Evolutionary conservation across 2,888 invertebrate genomes (phyloP), one percentile per base, ranked within the genome.

Genomic region (Arge pagana): DNA sequence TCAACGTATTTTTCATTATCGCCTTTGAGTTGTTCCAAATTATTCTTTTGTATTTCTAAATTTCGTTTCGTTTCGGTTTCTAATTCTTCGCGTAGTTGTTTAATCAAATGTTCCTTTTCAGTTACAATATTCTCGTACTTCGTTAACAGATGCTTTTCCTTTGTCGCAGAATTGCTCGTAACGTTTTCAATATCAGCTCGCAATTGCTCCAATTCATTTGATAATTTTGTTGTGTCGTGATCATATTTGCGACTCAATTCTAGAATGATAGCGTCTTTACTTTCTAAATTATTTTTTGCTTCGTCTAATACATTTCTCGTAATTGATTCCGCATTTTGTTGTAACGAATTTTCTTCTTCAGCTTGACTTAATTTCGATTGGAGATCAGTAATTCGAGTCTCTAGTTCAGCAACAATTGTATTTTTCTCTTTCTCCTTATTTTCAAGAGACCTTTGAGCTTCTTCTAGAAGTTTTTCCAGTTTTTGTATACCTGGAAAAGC

Each of bases 121-220:
- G 80, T 79, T 35, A 83, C 72, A 3, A 78, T 78, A 65, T 80
- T 78, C 57, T 81, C 79, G 60, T 77, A 80, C 63, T 82, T 81
- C 57, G 68, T 74, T 10, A 79, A 71, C 11, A 82, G 66, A 65
- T 78, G 77, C 59, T 80, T 78, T 19, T 78, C 78, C 11, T 80
- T 78, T 48, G 61, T 74, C 10, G 68, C 68, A 8, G 74, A 75
- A 28, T 75, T 70, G 56, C 73, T 78, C 3, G 78, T 74, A 45
- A 81, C 78, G 26, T 70, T 73, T 2, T 81, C 69, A 19, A 70
- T 68, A 6, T 50, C 57, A 41, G 72, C 58, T 18, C 62, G 67
- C 5, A 68, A 59, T 28, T 65, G 61, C 36, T 70, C 66, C 11
- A 77, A 64, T 54, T 77, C 67, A 10, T 64, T 59, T 31, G 65